phyloP scores from a whole-genome alignment of 2,113 vertebrate genomes.

The Tinamus guttatus region DNA sequence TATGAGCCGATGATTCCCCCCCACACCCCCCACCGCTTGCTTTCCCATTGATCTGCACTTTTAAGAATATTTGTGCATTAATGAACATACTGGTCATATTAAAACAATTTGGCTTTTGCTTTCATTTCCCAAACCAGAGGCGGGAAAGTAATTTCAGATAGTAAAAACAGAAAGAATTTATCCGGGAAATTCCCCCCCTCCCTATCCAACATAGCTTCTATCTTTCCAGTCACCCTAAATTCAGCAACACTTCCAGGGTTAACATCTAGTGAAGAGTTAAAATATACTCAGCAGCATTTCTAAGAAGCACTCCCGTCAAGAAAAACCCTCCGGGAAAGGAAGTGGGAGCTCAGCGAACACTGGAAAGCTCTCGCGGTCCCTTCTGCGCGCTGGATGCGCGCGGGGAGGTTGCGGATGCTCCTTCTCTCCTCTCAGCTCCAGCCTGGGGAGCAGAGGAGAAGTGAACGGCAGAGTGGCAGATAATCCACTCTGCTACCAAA shows the following conservation, averaged over 20 bases:
- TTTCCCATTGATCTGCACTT: not conserved
- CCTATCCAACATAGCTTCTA: not conserved
- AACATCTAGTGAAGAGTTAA: not conserved
- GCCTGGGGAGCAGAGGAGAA: not conserved
- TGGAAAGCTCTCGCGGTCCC: not conserved
- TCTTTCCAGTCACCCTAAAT: not conserved
- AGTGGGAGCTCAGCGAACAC: not conserved
- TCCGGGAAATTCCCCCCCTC: rapidly evolving
- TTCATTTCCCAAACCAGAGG: not conserved
- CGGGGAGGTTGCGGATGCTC: not conserved
- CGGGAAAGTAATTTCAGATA: not conserved
- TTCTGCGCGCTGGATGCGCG: not conserved
- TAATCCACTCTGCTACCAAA: constrained; percentile 36
- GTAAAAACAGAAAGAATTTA: not conserved
- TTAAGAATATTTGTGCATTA: not conserved
- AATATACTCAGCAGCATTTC: not conserved
- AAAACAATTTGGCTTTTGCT: not conserved
- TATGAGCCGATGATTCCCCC: not conserved
- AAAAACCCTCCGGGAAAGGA: not conserved
- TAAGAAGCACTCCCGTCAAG: not conserved
- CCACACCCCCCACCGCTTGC: not conserved
- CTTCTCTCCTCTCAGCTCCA: not conserved
- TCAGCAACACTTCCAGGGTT: not conserved
- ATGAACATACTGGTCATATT: not conserved
- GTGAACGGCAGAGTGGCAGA: not conserved